These are phyloP conservation scores for Potamarius usumacintae DNA, from an alignment of 2,113 vertebrate genomes.

Conservation along the genomic window DNA sequence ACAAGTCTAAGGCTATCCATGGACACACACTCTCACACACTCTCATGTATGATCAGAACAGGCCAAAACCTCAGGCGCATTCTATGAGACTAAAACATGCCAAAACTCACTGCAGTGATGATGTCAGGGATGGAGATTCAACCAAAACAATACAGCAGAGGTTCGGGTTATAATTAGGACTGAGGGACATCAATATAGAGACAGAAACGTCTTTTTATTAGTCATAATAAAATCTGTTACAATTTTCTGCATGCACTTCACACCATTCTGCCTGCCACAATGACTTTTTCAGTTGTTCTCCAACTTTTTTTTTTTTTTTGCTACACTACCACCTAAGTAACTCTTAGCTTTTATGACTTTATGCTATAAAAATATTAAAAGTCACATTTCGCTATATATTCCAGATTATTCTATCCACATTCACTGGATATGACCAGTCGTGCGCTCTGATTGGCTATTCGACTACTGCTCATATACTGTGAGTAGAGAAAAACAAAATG, in stretches of 20 bases:
- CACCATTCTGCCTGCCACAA: not conserved
- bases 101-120: slow-evolving; percentile 10
- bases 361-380: not conserved
- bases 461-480: no score
- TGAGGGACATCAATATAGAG: not conserved
- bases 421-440: no score
- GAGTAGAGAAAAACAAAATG: no score
- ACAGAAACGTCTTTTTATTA: not conserved
- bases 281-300: not conserved
- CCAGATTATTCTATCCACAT: no score
- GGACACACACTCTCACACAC: slow-evolving; percentile 32
- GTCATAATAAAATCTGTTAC: not conserved
- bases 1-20: slow-evolving; percentile 16
- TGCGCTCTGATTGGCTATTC: no score
- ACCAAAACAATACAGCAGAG: not conserved
- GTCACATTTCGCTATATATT: not conserved
- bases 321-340: not conserved
- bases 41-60: slow-evolving; percentile 12
- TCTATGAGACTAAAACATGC: slow-evolving; percentile 1
- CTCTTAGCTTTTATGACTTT: not conserved
- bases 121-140: not conserved
- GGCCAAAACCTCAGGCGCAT: slow-evolving; percentile 7
- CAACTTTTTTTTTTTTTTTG: not conserved
- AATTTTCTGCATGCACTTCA: not conserved
- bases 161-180: not conserved